Conservation (phyloP, 2,888 invertebrate species). For the Eupithecia subumbrata region DNA sequence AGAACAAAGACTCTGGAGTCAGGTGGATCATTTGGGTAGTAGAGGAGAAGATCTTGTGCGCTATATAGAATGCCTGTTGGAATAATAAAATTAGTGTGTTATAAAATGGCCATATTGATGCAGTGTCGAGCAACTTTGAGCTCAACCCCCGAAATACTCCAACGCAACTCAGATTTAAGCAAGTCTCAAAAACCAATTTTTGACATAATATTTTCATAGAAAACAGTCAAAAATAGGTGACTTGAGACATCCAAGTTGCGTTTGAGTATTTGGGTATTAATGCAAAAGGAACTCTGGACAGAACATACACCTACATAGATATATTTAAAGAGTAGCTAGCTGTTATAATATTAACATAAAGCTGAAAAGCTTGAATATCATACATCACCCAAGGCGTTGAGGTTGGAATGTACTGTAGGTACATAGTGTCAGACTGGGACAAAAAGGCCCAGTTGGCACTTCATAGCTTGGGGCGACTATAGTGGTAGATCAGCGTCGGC, state of each 20-base stretch:
- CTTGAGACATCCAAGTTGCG: too few relatives aligned
- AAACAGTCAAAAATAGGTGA: too few relatives aligned
- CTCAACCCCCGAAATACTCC: too few relatives aligned
- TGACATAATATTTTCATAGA: too few relatives aligned
- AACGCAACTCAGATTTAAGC: too few relatives aligned
- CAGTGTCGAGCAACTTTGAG: not conserved
- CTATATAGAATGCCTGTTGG: slow-evolving; percentile 91
- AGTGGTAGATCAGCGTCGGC: too few relatives aligned
- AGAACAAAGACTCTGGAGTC: slow-evolving; percentile 95
- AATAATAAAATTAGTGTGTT: not conserved
- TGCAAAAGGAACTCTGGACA: slow-evolving; percentile 6
- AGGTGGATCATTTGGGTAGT: slow-evolving; percentile 94
- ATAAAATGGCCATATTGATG: not conserved
- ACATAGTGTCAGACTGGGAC: too few relatives aligned
- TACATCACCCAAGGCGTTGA: not conserved
- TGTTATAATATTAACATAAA: not conserved
- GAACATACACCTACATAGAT: not conserved
- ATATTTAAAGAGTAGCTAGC: not conserved
- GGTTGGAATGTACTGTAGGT: not conserved
- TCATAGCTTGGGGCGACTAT: too few relatives aligned
- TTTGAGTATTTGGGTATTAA: not conserved
- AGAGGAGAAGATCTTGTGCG: slow-evolving; percentile 93
- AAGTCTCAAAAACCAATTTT: too few relatives aligned
- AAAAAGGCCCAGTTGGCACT: too few relatives aligned
- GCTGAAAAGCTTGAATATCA: not conserved